Base-by-base conservation (phyloP, 37 sponge, comb jelly and placozoan species). In the Spongia lamella region DNA sequence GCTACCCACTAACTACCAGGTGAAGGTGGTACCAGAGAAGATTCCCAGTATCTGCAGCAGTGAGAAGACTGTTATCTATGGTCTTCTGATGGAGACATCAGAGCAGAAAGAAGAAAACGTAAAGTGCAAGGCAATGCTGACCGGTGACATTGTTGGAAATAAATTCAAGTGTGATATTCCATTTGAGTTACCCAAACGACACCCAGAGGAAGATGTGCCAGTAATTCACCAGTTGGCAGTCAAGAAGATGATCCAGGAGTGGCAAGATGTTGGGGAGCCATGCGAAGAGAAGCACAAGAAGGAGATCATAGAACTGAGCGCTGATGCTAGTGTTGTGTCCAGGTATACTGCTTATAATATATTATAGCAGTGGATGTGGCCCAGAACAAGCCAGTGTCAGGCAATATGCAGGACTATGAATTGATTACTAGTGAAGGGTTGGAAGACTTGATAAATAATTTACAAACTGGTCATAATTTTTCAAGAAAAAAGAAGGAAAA, bases 161-260 rank as follows among this genome's bases (percentile, higher is more conserved):
- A 70, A 52, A 35, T 54, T 70, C 9, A 36, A 70, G 26, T 55
- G 53, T 36, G 34, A 21, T 7, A 15, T 70, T 30, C 55, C 51
- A 15, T 59, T 74, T 57, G 58, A 74, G 27, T 13, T 60, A 11
- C 79, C 68, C 17, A 17, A 50, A 31, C 16, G 38, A 31, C 30
- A 26, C 17, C 32, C 35, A 19, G 56, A 13, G 35, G 7, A 19
- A 27, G 21, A 24, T 22, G 21, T 15, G 7, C 59, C 78, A 55
- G 66, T 57, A 22, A 69, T 90, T 59, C 91, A 90, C 75, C 91
- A 86, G 19, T 70, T 90, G 19, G 91, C 91, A 17, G 79, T 82
- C 26, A 90, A 90, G 70, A 14, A 69, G 17, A 80, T 89, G 38
- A 66, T 89, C 71, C 27, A 43, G 20, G 89, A 83, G 50, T 81